Evolutionary conservation across 1,140 invertebrate species (phyloP), one percentile per base, ranked within the genome.

Genomic region (Penaeus indicus): DNA sequence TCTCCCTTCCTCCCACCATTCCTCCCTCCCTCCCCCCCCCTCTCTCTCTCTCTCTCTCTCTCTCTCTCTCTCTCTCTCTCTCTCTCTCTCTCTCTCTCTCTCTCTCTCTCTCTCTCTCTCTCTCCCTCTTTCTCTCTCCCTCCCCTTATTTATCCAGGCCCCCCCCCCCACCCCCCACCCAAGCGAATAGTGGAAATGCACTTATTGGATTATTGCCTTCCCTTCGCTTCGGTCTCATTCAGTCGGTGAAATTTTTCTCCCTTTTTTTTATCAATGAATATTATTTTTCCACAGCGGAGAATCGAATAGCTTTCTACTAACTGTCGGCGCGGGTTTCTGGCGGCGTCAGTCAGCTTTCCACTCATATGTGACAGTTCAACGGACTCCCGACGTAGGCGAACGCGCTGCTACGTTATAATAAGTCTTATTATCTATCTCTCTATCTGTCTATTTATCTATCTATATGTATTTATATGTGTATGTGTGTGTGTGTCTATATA

Each of bases 391-490:
- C n/a, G n/a, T n/a, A n/a, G n/a, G n/a, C 42, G 10, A 10, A 10
- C 10, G 42, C 42, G 10, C 4, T 47, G 10, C 42, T 3, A 47
- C 42, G 4, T 47, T 47, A 47, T 47, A 47, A 27, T 75, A 72
- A 25, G 32, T 72, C n/a, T 72, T 25, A n/a, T n/a, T n/a, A n/a
- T n/a, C n/a, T 72, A 72, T 72, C n/a, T 72, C n/a, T 72, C n/a
- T 72, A 72, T 72, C n/a, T 72, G 32, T 72, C n/a, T 72, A 72
- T 72, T 25, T 72, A 72, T 72, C n/a, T 72, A 72, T 72, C n/a
- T 72, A 72, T 72, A 72, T n/a, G n/a, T n/a, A n/a, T n/a, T n/a
- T n/a, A 32, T 75, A 16, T 67, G 38, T 75, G 25, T 75, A 75
- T 75, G 25, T 75, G 25, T 75, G 25, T 75, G 25, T 75, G 25